Evolutionary conservation across 2,797 vertebrate species (phyloP), one percentile per base, ranked within the genome.

Genomic region (Scolopax bukidnonensis): DNA sequence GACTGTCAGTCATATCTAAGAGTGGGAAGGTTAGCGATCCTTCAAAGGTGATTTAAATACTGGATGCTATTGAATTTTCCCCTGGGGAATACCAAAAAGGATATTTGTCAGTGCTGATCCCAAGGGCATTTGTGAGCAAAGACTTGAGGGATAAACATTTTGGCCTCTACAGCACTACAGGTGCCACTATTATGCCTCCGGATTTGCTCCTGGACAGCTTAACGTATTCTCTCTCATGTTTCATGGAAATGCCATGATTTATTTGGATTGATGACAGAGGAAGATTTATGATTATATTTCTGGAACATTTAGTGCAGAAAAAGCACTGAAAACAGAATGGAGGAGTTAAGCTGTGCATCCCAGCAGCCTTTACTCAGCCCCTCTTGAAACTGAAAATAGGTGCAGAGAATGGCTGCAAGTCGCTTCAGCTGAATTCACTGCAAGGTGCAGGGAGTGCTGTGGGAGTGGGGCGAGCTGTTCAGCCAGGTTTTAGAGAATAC

Each of bases 241-340:
- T 77, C 64, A 91, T 10, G 47, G 43, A 21, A 92, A 61, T 82
- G 74, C 14, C 9, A 12, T 77, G 43, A 80, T 85, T 91, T 87
- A 45, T 85, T 73, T 89, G 68, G 78, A 64, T 60, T 70, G 38
- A 51, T 67, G 68, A 77, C 67, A 93, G 84, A 87, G 47, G 56
- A 95, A 91, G 81, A 92, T 92, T 87, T 87, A 80, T 79, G 47
- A 48, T 63, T 91, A 25, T 67, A 57, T 85, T 95, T 86, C 79
- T 1, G 1, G 87, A 93, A 95, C n/a, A 92, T 21, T n/a, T 74
- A 77, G 40, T n/a, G 41, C 71, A 80, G 71, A 70, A 84, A 93
- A 79, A 30, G 0, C 36, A 54, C 50, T 36, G 27, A 51, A 78
- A 78, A 30, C 63, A 81, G 45, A 76, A 33, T 0, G 0, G 33